Conservation (phyloP, 2,888 invertebrate species). For the Coelinius sp. region DNA sequence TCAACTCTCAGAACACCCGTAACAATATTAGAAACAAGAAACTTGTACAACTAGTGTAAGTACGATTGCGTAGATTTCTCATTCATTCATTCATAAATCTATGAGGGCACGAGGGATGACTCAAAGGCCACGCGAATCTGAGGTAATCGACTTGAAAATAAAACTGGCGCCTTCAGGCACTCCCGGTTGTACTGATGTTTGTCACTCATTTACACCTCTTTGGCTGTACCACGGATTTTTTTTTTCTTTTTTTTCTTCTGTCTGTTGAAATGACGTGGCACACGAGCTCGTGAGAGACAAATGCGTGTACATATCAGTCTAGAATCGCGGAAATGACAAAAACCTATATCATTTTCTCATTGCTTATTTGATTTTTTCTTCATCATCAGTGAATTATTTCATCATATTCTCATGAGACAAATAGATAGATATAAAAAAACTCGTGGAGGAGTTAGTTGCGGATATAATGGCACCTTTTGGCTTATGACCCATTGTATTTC, state of each 20-base stretch:
- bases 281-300: slow-evolving; percentile 27
- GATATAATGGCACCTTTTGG: slow-evolving; percentile 61
- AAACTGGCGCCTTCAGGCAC: slow-evolving; percentile 31
- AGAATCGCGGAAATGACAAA: slow-evolving; percentile 13
- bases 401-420: neutral
- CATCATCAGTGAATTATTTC: no score
- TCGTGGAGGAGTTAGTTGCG: slow-evolving; percentile 5
- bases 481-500: slow-evolving; percentile 60
- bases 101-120: slow-evolving; percentile 31
- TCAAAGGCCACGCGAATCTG: slow-evolving; percentile 49
- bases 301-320: slow-evolving; percentile 22
- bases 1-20: no score
- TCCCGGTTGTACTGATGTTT: neutral
- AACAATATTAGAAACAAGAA: no score
- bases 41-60: no score
- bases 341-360: neutral
- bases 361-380: no score
- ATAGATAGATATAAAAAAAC: neutral
- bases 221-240: slow-evolving; percentile 1
- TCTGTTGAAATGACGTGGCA: slow-evolving; percentile 27
- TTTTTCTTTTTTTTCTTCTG: neutral
- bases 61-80: slow-evolving; percentile 26
- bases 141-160: slow-evolving; percentile 55
- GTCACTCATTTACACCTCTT: no score
- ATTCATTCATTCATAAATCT: slow-evolving; percentile 39